Evolutionary conservation across 2,888 invertebrate genomes (phyloP).

Genomic region (Melanargia galathea): DNA sequence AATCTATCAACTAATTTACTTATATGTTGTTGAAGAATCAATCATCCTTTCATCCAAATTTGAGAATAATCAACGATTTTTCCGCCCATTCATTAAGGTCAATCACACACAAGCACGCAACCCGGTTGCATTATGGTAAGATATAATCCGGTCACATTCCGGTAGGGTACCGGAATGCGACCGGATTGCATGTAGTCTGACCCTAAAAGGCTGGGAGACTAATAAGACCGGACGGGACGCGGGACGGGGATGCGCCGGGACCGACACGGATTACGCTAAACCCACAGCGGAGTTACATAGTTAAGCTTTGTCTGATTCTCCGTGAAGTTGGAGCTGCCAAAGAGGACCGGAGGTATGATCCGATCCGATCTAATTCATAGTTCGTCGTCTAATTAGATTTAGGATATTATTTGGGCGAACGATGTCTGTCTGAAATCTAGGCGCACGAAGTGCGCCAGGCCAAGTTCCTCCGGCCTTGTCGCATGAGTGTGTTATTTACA

Average conservation of each 20-base stretch:
- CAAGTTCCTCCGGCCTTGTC: too few species aligned
- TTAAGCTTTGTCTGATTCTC: slow-evolving; percentile 39
- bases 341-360: slow-evolving; percentile 35
- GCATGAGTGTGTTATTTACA: too few species aligned
- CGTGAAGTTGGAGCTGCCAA: slow-evolving; percentile 35
- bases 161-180: background rate
- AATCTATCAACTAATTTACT: too few species aligned
- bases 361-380: slow-evolving; percentile 36
- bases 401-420: slow-evolving; percentile 16
- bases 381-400: slow-evolving; percentile 32
- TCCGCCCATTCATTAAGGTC: too few species aligned
- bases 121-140: background rate
- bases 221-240: slow-evolving; percentile 33
- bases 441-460: too few species aligned
- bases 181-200: background rate
- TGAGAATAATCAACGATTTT: too few species aligned
- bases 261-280: slow-evolving; percentile 39
- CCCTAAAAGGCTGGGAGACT: slow-evolving; percentile 27
- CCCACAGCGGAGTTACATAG: slow-evolving; percentile 39
- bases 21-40: too few species aligned
- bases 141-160: too few species aligned
- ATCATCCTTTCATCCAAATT: too few species aligned
- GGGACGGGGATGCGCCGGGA: slow-evolving; percentile 24
- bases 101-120: background rate
- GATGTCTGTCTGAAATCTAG: background rate